These are phyloP conservation scores for Cryptocephalus primarius DNA, from an alignment of 2,888 invertebrate genomes.

Conservation along the genomic window DNA sequence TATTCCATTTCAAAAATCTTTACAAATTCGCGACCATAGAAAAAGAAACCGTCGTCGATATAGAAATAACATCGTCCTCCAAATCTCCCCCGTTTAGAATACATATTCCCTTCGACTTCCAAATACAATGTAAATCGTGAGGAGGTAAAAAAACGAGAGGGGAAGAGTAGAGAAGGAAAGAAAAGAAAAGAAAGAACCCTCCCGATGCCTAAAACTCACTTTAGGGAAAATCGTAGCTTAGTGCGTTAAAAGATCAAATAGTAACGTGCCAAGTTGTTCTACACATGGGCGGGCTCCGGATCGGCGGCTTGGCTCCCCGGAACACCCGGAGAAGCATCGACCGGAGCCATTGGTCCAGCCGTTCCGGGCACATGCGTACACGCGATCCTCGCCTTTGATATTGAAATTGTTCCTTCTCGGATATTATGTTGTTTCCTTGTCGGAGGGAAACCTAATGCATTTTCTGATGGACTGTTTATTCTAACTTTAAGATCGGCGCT, in stretches of 20 bases:
- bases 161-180: no score
- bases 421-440: constrained; percentile 18
- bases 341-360: constrained; percentile 32
- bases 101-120: no score
- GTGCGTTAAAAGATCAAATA: background rate
- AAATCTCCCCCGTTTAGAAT: no score
- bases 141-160: no score
- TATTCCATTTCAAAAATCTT: no score
- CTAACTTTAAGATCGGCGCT: no score
- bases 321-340: constrained; percentile 38
- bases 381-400: constrained; percentile 24
- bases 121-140: no score
- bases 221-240: background rate
- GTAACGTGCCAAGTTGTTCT: constrained; percentile 31
- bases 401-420: constrained; percentile 28
- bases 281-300: constrained; percentile 33
- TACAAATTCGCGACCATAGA: no score
- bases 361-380: constrained; percentile 22
- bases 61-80: no score
- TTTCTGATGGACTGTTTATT: constrained; percentile 13
- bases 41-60: no score
- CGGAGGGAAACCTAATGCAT: constrained; percentile 25
- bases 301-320: constrained; percentile 21
- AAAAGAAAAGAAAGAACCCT: no score
- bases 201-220: no score